Percentiles rank a stretch among this genome's conserved stretches.
Conservation (phyloP, 2,888 invertebrate species). For the Drosophila fungiperda region DNA sequence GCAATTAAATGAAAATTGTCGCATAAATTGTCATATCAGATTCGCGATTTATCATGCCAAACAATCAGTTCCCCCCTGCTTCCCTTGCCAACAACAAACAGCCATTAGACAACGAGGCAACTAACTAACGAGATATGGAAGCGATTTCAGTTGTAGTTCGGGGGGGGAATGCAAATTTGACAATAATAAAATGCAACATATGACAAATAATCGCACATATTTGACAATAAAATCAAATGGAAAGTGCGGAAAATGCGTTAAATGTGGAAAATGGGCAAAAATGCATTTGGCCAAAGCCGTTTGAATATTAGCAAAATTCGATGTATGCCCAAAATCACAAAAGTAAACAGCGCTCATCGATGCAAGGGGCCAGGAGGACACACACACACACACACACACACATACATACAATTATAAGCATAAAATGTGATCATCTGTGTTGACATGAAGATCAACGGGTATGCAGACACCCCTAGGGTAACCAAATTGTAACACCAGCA, state of each 20-base stretch:
- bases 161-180: constrained; percentile 70
- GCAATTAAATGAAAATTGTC: constrained; percentile 62
- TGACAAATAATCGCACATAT: constrained; percentile 79
- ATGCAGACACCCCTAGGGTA: constrained; percentile 52
- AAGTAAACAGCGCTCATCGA: constrained; percentile 63
- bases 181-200: constrained; percentile 79
- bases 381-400: constrained; percentile 16
- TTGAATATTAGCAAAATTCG: constrained; percentile 60
- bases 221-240: constrained; percentile 73
- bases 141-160: constrained; percentile 17
- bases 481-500: constrained; percentile 78
- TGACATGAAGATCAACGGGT: constrained; percentile 84
- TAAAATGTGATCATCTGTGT: constrained; percentile 85
- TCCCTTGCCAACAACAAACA: constrained; percentile 33
- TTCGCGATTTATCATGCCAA: constrained; percentile 47
- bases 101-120: constrained; percentile 53
- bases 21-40: constrained; percentile 68
- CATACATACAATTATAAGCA: constrained; percentile 53
- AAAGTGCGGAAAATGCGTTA: constrained; percentile 46
- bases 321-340: constrained; percentile 59
- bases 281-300: constrained; percentile 24
- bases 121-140: constrained; percentile 64
- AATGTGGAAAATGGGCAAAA: constrained; percentile 34
- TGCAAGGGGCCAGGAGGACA: constrained; percentile 10
- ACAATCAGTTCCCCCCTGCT: constrained; percentile 40